These are phyloP conservation scores for Pogoniulus pusillus DNA, from an alignment of 2,797 vertebrate species.

Conservation along the genomic window DNA sequence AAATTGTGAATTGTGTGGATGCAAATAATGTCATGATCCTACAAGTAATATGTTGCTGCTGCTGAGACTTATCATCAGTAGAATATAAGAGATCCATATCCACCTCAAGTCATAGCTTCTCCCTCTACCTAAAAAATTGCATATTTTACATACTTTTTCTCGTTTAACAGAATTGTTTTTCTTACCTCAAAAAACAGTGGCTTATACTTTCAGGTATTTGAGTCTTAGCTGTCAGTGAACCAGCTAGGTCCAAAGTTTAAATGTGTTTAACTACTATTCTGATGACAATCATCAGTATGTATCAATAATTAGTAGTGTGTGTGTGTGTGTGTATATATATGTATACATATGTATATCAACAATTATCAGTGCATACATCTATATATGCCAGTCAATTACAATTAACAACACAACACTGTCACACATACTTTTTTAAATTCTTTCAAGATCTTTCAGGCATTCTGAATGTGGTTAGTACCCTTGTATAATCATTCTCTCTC, in stretches of 20 bases:
- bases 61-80: neutral
- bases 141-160: neutral
- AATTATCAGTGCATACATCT: neutral
- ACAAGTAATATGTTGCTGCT: neutral
- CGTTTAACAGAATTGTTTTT: neutral
- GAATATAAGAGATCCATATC: neutral
- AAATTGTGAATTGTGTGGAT: neutral
- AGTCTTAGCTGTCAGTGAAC: neutral
- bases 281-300: neutral
- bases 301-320: neutral
- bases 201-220: neutral
- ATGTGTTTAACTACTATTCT: neutral
- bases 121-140: neutral
- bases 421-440: neutral
- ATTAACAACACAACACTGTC: neutral
- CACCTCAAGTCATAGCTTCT: neutral
- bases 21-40: neutral
- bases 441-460: neutral
- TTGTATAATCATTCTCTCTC: neutral
- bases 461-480: neutral
- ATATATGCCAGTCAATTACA: neutral
- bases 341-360: neutral
- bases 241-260: neutral
- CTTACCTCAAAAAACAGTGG: neutral
- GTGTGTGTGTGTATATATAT: no score